Evolutionary conservation across 2,113 vertebrate genomes (phyloP).

Genomic region (Lanius ludovicianus): DNA sequence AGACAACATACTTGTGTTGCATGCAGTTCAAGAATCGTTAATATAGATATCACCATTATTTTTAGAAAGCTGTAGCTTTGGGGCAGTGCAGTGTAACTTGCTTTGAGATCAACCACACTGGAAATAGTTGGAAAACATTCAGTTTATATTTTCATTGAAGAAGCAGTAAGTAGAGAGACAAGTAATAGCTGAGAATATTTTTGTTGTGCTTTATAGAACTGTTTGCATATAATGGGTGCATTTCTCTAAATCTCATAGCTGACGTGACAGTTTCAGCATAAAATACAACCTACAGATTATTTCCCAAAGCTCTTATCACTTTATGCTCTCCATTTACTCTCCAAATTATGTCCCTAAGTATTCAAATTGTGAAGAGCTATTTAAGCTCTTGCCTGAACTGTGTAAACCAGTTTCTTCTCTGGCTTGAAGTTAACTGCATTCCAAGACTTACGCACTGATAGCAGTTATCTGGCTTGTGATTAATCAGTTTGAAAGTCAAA

Average conservation of each 20-base stretch:
- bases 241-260: neutral
- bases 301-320: neutral
- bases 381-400: neutral
- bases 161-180: neutral
- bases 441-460: neutral
- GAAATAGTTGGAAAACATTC: constrained; percentile 36
- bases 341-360: neutral
- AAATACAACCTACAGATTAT: neutral
- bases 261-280: neutral
- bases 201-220: neutral
- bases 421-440: neutral
- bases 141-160: constrained; percentile 9
- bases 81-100: neutral
- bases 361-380: neutral
- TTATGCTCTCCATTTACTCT: neutral
- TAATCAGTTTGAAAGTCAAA: neutral
- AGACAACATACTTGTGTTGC: constrained; percentile 17
- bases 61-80: constrained; percentile 46
- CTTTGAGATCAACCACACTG: neutral
- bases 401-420: neutral
- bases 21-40: constrained; percentile 45
- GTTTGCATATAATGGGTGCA: neutral
- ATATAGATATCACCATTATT: constrained; percentile 29
- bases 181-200: constrained; percentile 17
- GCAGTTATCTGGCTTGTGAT: neutral